These are phyloP conservation scores for Odocoileus virginianus DNA, from an alignment of 2,113 vertebrate genomes.

Conservation along the genomic window DNA sequence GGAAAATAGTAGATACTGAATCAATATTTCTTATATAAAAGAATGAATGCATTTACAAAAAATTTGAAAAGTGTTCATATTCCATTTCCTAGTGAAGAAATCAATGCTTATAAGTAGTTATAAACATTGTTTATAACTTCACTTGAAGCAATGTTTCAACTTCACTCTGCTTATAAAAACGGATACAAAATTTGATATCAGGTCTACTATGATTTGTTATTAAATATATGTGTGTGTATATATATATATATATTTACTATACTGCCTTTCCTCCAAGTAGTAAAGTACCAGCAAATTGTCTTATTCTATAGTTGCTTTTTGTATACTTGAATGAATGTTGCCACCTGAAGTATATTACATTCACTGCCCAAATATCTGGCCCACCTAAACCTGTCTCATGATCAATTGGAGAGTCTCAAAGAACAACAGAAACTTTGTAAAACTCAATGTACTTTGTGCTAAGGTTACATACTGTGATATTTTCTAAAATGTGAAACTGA, in stretches of 20 bases:
- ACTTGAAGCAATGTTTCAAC: not conserved
- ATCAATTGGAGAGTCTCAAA: slow-evolving; percentile 11
- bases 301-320: not conserved
- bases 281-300: not conserved
- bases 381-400: not conserved
- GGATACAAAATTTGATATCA: not conserved
- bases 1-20: not conserved
- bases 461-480: slow-evolving; percentile 56
- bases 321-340: not conserved
- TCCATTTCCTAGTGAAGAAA: not conserved
- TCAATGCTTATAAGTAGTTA: not conserved
- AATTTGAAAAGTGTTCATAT: not conserved
- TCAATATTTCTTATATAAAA: not conserved
- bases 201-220: not conserved
- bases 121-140: not conserved
- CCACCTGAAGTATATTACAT: not conserved
- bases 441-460: slow-evolving; percentile 53
- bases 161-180: not conserved
- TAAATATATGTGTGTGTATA: not conserved
- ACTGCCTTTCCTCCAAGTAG: not conserved
- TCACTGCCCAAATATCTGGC: not conserved
- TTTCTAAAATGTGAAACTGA: slow-evolving; percentile 63
- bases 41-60: not conserved
- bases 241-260: not conserved
- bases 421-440: slow-evolving; percentile 57